Evolutionary conservation across 2,113 vertebrate species (phyloP), one percentile per base, ranked within the genome.

Genomic region (Phylloscopus whistleri): DNA sequence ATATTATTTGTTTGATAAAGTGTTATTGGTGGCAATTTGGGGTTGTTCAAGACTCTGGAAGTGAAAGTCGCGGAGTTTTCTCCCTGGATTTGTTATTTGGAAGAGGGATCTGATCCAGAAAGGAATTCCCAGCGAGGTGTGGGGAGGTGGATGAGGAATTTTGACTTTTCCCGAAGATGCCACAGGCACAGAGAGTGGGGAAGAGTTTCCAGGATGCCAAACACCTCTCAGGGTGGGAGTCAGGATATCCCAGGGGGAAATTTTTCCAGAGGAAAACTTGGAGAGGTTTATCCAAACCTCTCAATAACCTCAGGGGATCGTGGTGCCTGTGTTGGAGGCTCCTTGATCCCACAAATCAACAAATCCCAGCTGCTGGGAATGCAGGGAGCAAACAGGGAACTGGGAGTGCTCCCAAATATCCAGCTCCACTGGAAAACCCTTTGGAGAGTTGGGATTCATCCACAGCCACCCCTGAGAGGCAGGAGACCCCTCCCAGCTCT

Each of bases 191-290:
- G 37, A 8, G 41, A 33, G 6, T 53, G 67, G 21, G 46, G 31
- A 60, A 33, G 53, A 88, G 19, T 35, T 90, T 59, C 43, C 66
- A 84, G 55, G 21, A n/a, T 19, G 26, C 64, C 33, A 49, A 79
- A 37, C 8, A 7, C 55, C 21, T 14, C 87, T 46, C 6, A 3
- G 2, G 12, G 26, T 19, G 16, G 0, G 16, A 49, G 26, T 43
- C 13, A 8, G 10, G 27, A 52, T 1, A 0, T 83, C 56, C 63
- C 41, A 63, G 35, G 14, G 0, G 3, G 18, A 44, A 46, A n/a
- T 31, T 83, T 58, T 28, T 77, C 41, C 37, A 26, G 39, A 27
- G 33, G 6, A 41, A 69, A 87, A 35, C 68, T 62, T 48, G 49
- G 73, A 83, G 51, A 66, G 3, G 3, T 81, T 94, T 24, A 59